Percentiles rank a stretch among this genome's conserved stretches.
phyloP scores from a whole-genome alignment of 2,888 invertebrate species.

The Amiota minor region DNA sequence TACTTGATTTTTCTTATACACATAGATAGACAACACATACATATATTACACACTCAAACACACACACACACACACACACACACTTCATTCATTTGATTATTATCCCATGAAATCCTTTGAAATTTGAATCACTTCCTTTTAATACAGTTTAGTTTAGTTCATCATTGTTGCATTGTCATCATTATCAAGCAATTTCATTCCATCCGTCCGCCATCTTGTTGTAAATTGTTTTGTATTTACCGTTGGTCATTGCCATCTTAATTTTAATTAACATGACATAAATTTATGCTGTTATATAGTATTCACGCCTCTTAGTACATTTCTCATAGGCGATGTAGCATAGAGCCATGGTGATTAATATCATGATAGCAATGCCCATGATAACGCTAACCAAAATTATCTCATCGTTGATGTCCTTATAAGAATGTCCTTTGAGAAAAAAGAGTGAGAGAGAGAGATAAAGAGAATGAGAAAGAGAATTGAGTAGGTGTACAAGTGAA shows the following conservation, averaged over 20 bases:
- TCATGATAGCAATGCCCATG: slow-evolving; percentile 86
- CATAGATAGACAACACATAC: neutral
- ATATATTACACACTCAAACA: neutral
- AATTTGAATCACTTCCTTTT: neutral
- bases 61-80: neutral
- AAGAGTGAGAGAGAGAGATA: neutral
- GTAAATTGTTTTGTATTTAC: neutral
- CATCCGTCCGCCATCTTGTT: neutral
- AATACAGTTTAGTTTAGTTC: neutral
- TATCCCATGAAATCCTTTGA: too few species aligned
- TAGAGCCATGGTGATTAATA: slow-evolving; percentile 85
- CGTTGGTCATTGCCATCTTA: neutral
- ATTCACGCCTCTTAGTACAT: slow-evolving; percentile 80
- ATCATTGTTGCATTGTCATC: neutral
- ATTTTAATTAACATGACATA: too few species aligned
- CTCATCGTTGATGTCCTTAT: slow-evolving; percentile 88
- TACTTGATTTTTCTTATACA: neutral
- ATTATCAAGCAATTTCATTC: neutral
- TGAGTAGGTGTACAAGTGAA: too few species aligned
- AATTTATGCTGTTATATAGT: slow-evolving; percentile 79
- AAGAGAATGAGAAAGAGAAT: too few species aligned
- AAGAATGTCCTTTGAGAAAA: slow-evolving; percentile 80
- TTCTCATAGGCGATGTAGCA: slow-evolving; percentile 87
- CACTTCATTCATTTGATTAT: neutral
- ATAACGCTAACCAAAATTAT: slow-evolving; percentile 91